Base-by-base conservation (phyloP, 2,888 invertebrate species). In the Idaea straminata region DNA sequence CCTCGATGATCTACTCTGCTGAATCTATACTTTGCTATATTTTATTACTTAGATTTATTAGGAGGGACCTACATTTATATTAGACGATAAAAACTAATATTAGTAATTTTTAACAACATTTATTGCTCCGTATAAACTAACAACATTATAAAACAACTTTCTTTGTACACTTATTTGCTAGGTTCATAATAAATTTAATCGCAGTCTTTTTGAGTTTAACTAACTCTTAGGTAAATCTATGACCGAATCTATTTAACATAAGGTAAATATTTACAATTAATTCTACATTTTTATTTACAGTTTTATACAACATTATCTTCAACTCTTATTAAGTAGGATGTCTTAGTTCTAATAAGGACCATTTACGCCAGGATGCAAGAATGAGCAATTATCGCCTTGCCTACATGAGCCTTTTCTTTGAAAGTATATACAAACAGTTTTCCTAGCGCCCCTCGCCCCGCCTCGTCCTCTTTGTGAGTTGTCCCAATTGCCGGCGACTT, bases 381-480 rank as follows among this genome's bases (percentile, higher is more conserved):
- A 98, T 64, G 95, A 95, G 88, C 98, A 98, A 75, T 95, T 95
- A 76, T 96, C 96, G 65, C 96, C 97, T 81, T 96, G 95, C 63
- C 96, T 93, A 88, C 98, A 98, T 69, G 95, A 96, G 0, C 97
- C 97, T 76, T 94, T 95, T 77, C 96, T 95, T 83, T 96, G 95
- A 79, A 96, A 96, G 83, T 96, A 96, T 82, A 96, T 95, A 83
- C 97, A 98, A 15, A 95, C 89, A 62, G 94, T 88, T 78, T 92
- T 94, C 58, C 93, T 94, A 59, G 83, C 93, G 69, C 94, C 93
- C 66, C 94, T 93, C 15, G 92, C 85, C 58, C 89, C 88, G 15
- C 92, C 91, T 59, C 93, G 86, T 10, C 94, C 93, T 77, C 93
- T 86, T 68, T 78, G 88, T 13, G 87, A 83, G 10, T 92, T 89